phyloP scores from a whole-genome alignment of 35 echinoderm and acorn worm genomes.

The Ophioderma brevispina region DNA sequence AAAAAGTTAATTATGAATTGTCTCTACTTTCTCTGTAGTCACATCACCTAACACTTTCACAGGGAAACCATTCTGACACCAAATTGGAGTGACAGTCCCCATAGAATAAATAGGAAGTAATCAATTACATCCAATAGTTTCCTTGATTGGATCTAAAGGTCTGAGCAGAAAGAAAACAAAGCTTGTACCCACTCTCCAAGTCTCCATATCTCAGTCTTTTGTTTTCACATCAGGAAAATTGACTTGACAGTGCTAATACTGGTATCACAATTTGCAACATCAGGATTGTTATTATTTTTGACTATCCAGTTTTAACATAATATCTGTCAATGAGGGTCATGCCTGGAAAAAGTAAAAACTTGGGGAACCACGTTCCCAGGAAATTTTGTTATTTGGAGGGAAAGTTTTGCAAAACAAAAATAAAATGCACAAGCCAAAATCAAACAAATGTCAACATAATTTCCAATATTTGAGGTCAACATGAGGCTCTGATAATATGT shows the following conservation, averaged over 20 bases:
- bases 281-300: too few species aligned
- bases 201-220: background rate
- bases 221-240: background rate
- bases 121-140: constrained; percentile 1
- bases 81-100: background rate
- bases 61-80: background rate
- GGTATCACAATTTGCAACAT: too few species aligned
- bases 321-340: too few species aligned
- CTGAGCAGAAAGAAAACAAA: background rate
- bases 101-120: background rate
- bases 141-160: background rate
- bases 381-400: too few species aligned
- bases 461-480: too few species aligned
- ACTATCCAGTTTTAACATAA: too few species aligned
- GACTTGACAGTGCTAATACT: background rate
- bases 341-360: too few species aligned
- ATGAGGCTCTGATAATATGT: too few species aligned
- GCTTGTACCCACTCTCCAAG: background rate
- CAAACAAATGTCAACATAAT: too few species aligned
- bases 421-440: too few species aligned
- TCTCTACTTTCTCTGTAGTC: background rate
- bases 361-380: too few species aligned
- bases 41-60: background rate
- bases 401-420: too few species aligned
- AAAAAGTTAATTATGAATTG: background rate